These are phyloP conservation scores for Nebria ingens DNA, from an alignment of 1,140 invertebrate genomes.

Conservation along the genomic window DNA sequence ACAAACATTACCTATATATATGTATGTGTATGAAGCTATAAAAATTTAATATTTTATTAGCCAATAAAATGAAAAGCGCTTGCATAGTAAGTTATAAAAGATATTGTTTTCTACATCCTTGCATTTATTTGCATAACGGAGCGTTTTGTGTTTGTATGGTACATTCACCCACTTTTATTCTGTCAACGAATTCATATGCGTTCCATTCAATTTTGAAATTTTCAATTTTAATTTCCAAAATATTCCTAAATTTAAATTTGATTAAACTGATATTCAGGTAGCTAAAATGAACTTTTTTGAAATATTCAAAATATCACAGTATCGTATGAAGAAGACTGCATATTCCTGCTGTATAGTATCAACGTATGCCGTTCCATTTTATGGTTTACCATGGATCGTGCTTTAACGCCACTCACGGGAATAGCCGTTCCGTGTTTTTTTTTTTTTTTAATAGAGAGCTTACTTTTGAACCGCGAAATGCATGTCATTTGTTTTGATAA, in stretches of 20 bases:
- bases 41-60: background rate
- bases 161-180: too few species aligned
- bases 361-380: background rate
- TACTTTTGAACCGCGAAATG: constrained; percentile 4
- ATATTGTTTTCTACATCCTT: background rate
- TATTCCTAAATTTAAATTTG: too few species aligned
- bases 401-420: background rate
- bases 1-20: too few species aligned
- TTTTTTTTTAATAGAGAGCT: background rate
- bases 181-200: too few species aligned
- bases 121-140: background rate
- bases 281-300: too few species aligned
- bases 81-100: background rate
- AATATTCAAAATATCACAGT: too few species aligned
- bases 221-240: too few species aligned
- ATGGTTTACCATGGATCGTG: background rate
- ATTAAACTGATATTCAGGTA: too few species aligned
- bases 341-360: too few species aligned
- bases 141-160: background rate
- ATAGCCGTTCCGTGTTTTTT: background rate
- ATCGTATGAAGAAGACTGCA: too few species aligned
- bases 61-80: background rate
- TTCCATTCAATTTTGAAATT: too few species aligned
- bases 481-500: constrained; percentile 5
- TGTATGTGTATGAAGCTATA: background rate